Conservation (phyloP, 2,797 vertebrate species). For the Tenualosa thibaudeaui region DNA sequence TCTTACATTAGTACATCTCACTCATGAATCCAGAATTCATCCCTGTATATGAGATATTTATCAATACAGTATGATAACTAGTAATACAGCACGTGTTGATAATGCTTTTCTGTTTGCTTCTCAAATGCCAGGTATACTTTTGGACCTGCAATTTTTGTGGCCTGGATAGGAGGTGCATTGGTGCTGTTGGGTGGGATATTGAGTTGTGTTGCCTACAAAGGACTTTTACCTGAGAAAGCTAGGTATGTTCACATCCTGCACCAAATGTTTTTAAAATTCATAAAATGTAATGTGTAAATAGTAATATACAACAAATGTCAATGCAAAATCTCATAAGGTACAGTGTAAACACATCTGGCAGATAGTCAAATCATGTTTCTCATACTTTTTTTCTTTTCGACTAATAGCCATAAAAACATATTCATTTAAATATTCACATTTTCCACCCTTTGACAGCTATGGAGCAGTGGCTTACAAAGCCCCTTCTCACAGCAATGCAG, state of each 20-base stretch:
- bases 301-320: constrained; percentile 12
- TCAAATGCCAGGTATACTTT: constrained; percentile 83
- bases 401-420: not conserved
- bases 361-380: not conserved
- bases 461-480: constrained; percentile 64
- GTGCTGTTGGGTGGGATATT: constrained; percentile 83
- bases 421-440: not conserved
- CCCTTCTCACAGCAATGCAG: constrained; percentile 46
- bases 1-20: not conserved
- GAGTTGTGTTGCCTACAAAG: constrained; percentile 85
- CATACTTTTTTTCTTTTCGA: not conserved
- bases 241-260: constrained; percentile 65
- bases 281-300: not conserved
- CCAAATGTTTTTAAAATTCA: too few species aligned
- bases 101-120: constrained; percentile 16
- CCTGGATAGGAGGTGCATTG: constrained; percentile 85
- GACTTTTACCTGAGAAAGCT: constrained; percentile 76
- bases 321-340: not conserved
- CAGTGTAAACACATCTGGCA: not conserved
- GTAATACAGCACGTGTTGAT: not conserved
- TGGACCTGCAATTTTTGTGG: constrained; percentile 86
- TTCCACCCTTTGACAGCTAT: constrained; percentile 53
- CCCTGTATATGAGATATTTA: not conserved
- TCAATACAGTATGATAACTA: not conserved
- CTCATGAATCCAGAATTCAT: not conserved